Evolutionary conservation across 2,797 vertebrate species (phyloP).

Genomic region (Neomorphus geoffroyi): DNA sequence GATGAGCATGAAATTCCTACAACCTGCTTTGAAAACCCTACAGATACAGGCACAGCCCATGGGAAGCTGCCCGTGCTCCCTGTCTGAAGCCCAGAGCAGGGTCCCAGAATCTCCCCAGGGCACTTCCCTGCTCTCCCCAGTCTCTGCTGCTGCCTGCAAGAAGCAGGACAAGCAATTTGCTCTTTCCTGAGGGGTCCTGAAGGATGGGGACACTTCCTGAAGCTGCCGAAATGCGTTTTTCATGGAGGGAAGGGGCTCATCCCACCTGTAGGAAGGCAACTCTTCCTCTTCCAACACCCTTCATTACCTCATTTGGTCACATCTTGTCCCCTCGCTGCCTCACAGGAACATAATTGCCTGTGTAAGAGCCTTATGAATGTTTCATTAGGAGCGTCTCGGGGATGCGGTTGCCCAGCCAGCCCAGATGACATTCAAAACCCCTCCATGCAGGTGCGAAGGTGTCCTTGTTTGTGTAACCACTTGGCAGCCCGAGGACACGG

Average conservation of each 20-base stretch:
- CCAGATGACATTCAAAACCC: background rate
- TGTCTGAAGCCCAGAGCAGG: background rate
- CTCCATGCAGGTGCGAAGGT: background rate
- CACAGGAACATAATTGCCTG: background rate
- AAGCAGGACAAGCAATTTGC: background rate
- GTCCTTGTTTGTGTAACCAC: background rate
- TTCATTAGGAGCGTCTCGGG: background rate
- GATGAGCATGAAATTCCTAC: background rate
- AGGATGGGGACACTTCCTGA: background rate
- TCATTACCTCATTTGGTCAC: background rate
- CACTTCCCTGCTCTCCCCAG: background rate
- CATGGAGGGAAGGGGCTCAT: background rate
- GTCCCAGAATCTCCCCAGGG: accelerated
- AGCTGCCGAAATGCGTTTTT: accelerated
- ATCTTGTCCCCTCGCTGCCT: background rate
- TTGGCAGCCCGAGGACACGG: accelerated
- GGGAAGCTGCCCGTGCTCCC: background rate
- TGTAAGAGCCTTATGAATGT: background rate
- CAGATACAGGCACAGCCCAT: background rate
- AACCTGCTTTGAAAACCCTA: background rate
- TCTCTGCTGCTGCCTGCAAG: accelerated
- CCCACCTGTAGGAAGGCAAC: background rate
- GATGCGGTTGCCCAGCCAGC: background rate
- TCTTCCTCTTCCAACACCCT: background rate
- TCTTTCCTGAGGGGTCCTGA: background rate